Conservation (phyloP, 2,113 vertebrate species). For the Phylloscopus trochiloides region DNA sequence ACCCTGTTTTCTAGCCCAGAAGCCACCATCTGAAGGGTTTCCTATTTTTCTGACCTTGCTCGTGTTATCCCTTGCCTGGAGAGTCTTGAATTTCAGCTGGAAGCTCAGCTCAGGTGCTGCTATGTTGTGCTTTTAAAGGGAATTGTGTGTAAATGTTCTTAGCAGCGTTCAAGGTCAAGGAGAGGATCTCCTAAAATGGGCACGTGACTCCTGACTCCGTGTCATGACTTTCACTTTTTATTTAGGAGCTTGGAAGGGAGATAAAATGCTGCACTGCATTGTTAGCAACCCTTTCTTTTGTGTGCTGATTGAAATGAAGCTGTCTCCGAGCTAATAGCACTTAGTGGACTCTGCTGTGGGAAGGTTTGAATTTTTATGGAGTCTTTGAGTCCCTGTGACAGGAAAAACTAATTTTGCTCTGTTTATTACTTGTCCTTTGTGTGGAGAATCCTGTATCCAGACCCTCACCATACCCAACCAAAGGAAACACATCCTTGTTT, state of each 20-base stretch:
- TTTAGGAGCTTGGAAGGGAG: neutral
- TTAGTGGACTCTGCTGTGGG: neutral
- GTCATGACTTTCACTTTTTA: neutral
- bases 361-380: neutral
- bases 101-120: neutral
- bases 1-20: neutral
- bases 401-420: neutral
- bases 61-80: neutral
- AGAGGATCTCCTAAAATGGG: neutral
- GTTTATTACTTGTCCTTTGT: neutral
- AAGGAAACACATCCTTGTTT: neutral
- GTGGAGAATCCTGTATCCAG: neutral
- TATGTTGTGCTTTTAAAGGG: neutral
- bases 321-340: fast-evolving
- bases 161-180: neutral
- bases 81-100: neutral
- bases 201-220: neutral
- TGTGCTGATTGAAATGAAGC: neutral
- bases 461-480: neutral
- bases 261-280: neutral
- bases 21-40: neutral
- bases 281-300: neutral
- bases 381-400: neutral
- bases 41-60: neutral
- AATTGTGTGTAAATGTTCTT: neutral